Conservation (phyloP, 1,140 invertebrate species). For the Ostrea denselamellosa region DNA sequence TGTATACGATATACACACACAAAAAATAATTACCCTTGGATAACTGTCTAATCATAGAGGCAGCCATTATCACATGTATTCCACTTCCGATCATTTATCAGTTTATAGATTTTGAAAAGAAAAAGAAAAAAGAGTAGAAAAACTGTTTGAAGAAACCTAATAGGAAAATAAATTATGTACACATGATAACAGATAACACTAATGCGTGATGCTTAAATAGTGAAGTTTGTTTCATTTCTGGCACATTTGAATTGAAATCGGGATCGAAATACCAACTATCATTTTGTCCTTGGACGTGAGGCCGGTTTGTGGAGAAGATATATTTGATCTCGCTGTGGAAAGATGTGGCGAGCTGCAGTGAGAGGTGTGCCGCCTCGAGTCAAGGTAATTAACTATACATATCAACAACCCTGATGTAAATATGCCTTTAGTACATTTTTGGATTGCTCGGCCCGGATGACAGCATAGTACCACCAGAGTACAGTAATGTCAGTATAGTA, state of each 20-base stretch:
- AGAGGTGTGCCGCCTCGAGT: slow-evolving; percentile 44
- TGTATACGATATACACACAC: neutral
- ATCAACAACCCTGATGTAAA: neutral
- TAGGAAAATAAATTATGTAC: neutral
- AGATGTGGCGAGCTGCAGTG: slow-evolving; percentile 47
- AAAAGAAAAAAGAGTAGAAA: neutral
- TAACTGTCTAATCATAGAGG: neutral
- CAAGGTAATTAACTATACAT: slow-evolving; percentile 42
- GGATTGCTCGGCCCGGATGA: no score
- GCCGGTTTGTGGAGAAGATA: neutral
- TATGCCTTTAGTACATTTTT: neutral
- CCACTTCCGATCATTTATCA: neutral
- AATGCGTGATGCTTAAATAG: neutral
- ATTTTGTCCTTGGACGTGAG: slow-evolving; percentile 39
- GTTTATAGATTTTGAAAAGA: neutral
- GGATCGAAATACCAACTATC: neutral
- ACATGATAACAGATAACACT: neutral
- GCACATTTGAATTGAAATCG: neutral
- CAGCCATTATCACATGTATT: neutral
- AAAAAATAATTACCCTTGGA: slow-evolving; percentile 16
- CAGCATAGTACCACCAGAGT: no score
- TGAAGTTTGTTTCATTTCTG: neutral
- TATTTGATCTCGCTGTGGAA: neutral
- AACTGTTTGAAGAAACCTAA: neutral
- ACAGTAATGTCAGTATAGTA: no score